Base-by-base conservation (phyloP, 2,113 vertebrate genomes). In the Paracanthobrama guichenoti region DNA sequence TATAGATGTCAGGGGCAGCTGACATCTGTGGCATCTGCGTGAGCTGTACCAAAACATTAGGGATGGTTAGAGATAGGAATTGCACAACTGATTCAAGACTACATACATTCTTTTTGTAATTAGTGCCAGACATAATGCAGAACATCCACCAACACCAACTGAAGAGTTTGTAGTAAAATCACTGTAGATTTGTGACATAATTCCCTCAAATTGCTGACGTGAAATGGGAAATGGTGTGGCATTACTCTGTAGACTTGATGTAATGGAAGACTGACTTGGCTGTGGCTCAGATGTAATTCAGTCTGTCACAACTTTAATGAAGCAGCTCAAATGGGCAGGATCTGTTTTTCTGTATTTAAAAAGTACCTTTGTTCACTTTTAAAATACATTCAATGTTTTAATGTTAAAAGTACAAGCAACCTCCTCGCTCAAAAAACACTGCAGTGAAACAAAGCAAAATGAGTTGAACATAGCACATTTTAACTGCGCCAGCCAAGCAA, bases 261-360 rank as follows among this genome's bases (percentile, higher is more conserved):
- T 78, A 60, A 78, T 78, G 75, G 53, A 78, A 78, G 42, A 24
- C 20, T 42, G 22, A 60, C n/a, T 39, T 39, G 50, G 28, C 12
- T 24, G 26, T 76, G 42, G 76, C 6, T 60, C 20, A 60, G 22
- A 78, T 78, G 13, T 44, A 44, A 78, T 42, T 60, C 35, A 42
- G 0, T 24, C 20, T 13, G 6, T 42, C n/a, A 24, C 35, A 78
- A 10, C 22, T 16, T 44, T 14, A 78, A 60, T 60, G 6, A 60
- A 44, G 55, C 22, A 16, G 6, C 14, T 78, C 55, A 60, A 7
- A 42, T 3, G 12, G 55, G 35, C 0, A 1, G 18, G 18, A 20
- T 57, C 74, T 55, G 53, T 57, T 78, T 59, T 59, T 6, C 53
- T 59, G 18, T n/a, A 57, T 57, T 55, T 31, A 55, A 55, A 35